Percentiles rank a stretch among this genome's conserved stretches.
Evolutionary conservation across 2,888 invertebrate genomes (phyloP).

Genomic region (Pyrrhosoma nymphula): DNA sequence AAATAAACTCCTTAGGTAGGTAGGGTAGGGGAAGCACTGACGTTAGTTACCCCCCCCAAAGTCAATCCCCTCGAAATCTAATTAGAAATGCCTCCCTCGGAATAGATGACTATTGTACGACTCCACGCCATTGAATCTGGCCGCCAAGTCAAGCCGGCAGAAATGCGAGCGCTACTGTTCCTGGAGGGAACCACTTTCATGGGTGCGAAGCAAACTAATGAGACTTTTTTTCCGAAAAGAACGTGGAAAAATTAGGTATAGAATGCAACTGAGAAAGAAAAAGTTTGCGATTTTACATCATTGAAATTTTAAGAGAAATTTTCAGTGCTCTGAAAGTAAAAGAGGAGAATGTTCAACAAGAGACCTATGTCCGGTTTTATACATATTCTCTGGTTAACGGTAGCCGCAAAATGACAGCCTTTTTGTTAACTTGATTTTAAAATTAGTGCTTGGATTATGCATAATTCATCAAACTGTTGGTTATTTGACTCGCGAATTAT

Average conservation of each 20-base stretch:
- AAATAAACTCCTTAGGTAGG: too few species aligned
- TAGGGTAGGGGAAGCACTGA: too few species aligned
- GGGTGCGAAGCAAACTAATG: not conserved
- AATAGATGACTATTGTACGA: not conserved
- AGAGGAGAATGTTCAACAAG: too few species aligned
- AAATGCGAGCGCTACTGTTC: not conserved
- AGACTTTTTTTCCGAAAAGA: not conserved
- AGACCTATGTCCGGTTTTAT: too few species aligned
- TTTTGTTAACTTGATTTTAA: too few species aligned
- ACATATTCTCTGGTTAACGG: too few species aligned
- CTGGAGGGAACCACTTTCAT: not conserved
- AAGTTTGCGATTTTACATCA: not conserved
- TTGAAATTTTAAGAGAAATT: not conserved
- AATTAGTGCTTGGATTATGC: too few species aligned
- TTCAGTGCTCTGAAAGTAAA: not conserved
- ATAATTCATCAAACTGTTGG: too few species aligned
- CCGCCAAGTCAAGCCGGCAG: not conserved
- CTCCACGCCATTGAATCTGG: slow-evolving; percentile 35
- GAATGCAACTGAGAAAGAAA: not conserved
- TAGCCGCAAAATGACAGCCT: too few species aligned
- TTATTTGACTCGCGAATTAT: too few species aligned
- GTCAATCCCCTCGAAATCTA: not conserved
- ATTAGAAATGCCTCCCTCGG: not conserved
- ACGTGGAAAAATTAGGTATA: not conserved
- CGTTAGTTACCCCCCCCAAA: too few species aligned